A percentile compares a stretch with the other conserved stretches of the same genome.
These are phyloP conservation scores for Sebastes hopkinsi DNA, from an alignment of 2,797 vertebrate genomes.

Conservation along the genomic window DNA sequence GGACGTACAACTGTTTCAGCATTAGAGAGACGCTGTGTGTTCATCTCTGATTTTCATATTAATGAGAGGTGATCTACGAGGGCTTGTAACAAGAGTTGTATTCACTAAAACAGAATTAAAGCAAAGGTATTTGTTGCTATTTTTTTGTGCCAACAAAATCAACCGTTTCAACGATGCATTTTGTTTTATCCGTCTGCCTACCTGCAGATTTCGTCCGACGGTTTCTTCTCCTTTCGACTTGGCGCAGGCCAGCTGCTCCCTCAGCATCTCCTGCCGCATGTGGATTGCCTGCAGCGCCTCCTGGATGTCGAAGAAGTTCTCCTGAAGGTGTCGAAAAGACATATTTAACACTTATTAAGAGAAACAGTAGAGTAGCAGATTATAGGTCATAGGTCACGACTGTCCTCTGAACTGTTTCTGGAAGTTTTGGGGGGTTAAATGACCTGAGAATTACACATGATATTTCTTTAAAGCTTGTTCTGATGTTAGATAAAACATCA, in stretches of 20 bases:
- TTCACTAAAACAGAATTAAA: not conserved
- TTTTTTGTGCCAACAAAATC: no score
- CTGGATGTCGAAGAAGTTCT: slow-evolving; percentile 95
- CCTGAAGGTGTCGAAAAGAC: slow-evolving; percentile 72
- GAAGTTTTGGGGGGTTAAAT: not conserved
- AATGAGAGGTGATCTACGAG: no score
- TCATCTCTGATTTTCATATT: not conserved
- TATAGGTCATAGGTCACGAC: not conserved
- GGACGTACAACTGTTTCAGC: not conserved
- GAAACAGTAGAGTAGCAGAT: not conserved
- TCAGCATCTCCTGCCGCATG: slow-evolving; percentile 90
- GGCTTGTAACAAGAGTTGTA: no score
- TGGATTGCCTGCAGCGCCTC: slow-evolving; percentile 92
- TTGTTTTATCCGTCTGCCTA: slow-evolving; percentile 55
- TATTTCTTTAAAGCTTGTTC: not conserved
- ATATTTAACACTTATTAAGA: not conserved
- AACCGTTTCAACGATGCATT: not conserved
- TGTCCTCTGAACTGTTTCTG: not conserved
- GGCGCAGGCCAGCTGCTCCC: slow-evolving; percentile 89
- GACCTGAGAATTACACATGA: not conserved
- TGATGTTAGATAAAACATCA: not conserved
- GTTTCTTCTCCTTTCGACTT: slow-evolving; percentile 94
- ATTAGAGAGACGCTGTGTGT: not conserved
- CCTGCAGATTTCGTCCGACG: slow-evolving; percentile 89
- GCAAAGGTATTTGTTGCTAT: not conserved